Conservation (phyloP, 2,797 vertebrate species). For the Sus cebifrons region DNA sequence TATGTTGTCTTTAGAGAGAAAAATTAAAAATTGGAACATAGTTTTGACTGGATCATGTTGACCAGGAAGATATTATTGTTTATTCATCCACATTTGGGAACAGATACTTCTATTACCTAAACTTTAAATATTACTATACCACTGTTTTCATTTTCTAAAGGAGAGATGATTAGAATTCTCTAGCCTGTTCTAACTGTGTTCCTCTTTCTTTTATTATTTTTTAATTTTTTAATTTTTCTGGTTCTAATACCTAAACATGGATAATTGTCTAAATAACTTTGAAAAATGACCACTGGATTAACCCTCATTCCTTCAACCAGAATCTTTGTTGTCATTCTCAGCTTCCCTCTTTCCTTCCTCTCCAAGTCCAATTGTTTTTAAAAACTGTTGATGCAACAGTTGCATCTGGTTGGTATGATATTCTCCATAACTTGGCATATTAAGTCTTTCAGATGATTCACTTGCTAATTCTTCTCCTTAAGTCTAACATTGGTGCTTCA, state of each 20-base stretch:
- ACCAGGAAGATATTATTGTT: slow-evolving; percentile 24
- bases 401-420: background rate
- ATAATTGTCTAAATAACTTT: background rate
- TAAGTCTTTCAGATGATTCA: background rate
- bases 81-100: background rate
- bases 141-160: slow-evolving; percentile 32
- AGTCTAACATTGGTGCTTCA: background rate
- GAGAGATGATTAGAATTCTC: slow-evolving; percentile 18
- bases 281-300: background rate
- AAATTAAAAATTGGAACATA: background rate
- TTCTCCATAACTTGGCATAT: background rate
- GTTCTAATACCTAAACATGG: background rate
- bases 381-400: background rate
- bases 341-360: background rate
- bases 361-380: background rate
- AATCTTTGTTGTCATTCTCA: background rate
- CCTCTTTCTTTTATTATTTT: background rate
- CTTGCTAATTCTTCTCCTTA: background rate
- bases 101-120: slow-evolving; percentile 13
- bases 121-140: background rate
- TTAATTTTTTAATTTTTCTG: background rate
- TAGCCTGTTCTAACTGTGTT: background rate
- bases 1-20: background rate
- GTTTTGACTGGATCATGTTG: slow-evolving; percentile 6
- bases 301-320: background rate